Base-by-base conservation (phyloP, 1,140 invertebrate genomes). In the Lepidostoma basale region DNA sequence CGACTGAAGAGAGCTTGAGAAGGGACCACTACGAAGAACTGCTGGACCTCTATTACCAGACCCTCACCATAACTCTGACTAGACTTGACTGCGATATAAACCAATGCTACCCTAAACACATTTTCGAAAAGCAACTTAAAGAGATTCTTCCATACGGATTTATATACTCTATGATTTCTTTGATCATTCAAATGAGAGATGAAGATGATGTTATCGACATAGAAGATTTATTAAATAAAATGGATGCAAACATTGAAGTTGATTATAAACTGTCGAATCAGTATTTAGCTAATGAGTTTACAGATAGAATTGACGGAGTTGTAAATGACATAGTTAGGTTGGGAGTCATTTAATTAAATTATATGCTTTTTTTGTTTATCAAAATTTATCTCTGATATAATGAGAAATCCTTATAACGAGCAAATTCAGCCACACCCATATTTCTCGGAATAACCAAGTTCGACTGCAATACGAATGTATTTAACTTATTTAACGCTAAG, bases 41-140 rank as follows among this genome's bases (percentile, higher is more conserved):
- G 1, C 28, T 87, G 6, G 74, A 79, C 12, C 70, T 78, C 33
- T 87, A 86, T 73, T 78, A 85, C 62, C 42, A 75, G 5, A 76
- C 78, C n/a, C 72, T 87, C 3, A 49, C 40, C 1, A 10, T 9
- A 0, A 14, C 23, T 20, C 62, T 73, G 20, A 30, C 36, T 14
- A 39, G 14, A 8, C 26, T 73, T 25, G 52, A 63, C 20, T 69
- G 45, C 20, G 49, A 69, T 36, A 30, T 67, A 12, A 20, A 69
- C 10, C 39, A 18, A 0, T 67, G 58, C 26, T 73, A 62, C 39
- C 71, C 71, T 0, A 30, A 30, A 23, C 18, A 60, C 22, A 39
- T 69, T n/a, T 73, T 67, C 52, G 20, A 59, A 2, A 10, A 73
- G 14, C 71, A 73, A 9, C 16, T 68, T 16, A 49, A 68, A 10